Evolutionary conservation across 2,888 invertebrate genomes (phyloP), one percentile per base, ranked within the genome.

Genomic region (Maniola hyperantus): DNA sequence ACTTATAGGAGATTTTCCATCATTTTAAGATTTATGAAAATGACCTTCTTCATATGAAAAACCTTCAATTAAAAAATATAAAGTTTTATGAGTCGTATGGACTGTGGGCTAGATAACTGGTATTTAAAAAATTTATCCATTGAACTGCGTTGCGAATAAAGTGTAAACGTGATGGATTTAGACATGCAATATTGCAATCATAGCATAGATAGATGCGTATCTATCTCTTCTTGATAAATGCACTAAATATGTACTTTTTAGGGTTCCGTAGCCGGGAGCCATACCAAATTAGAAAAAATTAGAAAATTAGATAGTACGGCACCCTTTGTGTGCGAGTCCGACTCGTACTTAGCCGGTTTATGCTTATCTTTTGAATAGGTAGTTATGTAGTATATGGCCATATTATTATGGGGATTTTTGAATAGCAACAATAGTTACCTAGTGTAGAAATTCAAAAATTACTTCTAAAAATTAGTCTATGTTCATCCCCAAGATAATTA

Each of bases 141-240:
- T 64, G 57, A 42, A 57, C 13, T 64, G 44, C 48, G 15, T 62
- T 48, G 20, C 39, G 39, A 39, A 2, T 39, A 39, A 11, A 10
- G 39, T 11, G 34, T 57, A 44, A 46, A 48, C 59, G 55, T 68
- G 61, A 70, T 68, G 66, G 66, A 61, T 48, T 51, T 18, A 10
- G 10, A 46, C 72, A 72, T 65, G 72, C 72, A 67, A 72, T 67
- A 26, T 66, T 66, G 62, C 65, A 62, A 72, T 72, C 69, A 65
- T 42, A 48, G n/a, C n/a, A 44, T 39, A 4, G 11, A 11, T 8
- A 10, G 39, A 5, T n/a, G n/a, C n/a, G n/a, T 44, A 48, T 48
- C 15, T 48, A 5, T 48, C 18, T 0, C 18, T 48, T 18, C 48
- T 15, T 46, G 15, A 6, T 18, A 48, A 48, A 48, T 58, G 15